Conservation (phyloP, 1,140 invertebrate species). For the Diplogasteroides magnus region DNA sequence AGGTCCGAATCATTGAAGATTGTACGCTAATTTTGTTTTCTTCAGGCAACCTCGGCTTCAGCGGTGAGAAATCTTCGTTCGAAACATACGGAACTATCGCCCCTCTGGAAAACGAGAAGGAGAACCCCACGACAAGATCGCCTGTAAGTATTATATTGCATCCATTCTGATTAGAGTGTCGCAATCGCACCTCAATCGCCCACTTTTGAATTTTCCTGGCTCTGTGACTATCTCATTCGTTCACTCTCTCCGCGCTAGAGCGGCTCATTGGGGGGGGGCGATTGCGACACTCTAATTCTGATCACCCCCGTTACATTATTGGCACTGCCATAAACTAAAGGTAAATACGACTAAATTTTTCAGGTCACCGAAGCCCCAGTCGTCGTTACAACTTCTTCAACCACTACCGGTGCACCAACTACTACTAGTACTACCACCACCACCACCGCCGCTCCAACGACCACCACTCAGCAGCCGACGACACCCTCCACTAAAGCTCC, state of each 20-base stretch:
- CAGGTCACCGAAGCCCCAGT: conserved; percentile 3
- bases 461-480: conserved; percentile 10
- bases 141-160: no score
- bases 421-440: conserved; percentile 15
- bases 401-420: conserved; percentile 7
- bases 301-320: no score
- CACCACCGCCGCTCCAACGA: conserved; percentile 14
- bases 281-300: no score
- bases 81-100: conserved; percentile 24
- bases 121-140: neutral
- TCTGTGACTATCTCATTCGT: no score
- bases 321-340: no score
- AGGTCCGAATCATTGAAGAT: no score
- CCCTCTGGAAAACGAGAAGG: conserved; percentile 5
- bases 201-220: no score
- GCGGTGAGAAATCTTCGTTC: conserved; percentile 1
- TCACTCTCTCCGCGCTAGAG: no score
- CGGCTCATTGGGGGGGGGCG: no score
- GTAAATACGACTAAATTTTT: no score
- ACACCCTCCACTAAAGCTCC: conserved; percentile 9
- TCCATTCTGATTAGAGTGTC: no score
- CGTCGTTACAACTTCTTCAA: conserved; percentile 1
- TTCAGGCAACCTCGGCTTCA: conserved; percentile 11
- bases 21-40: neutral
- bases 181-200: no score